phyloP scores from a whole-genome alignment of 1,140 invertebrate species.

The Drosophila aff. region DNA sequence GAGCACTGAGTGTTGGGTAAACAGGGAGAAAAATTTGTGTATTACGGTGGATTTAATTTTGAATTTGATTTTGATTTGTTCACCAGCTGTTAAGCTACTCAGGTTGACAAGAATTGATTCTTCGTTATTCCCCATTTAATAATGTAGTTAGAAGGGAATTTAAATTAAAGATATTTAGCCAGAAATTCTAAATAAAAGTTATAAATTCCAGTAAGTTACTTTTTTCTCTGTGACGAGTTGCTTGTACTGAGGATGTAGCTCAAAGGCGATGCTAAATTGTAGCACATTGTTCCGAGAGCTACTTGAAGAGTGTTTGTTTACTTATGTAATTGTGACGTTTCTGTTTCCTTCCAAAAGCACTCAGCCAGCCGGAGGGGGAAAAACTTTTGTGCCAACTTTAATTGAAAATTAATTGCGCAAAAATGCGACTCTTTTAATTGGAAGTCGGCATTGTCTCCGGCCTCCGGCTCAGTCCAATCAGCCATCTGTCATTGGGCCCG shows the following conservation, averaged over 20 bases:
- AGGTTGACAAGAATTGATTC: not conserved
- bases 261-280: conserved; percentile 70
- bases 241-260: conserved; percentile 24
- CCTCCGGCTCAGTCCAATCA: conserved; percentile 18
- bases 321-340: conserved; percentile 78
- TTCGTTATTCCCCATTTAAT: not conserved
- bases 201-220: not conserved
- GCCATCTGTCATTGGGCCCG: conserved; percentile 31
- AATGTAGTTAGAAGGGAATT: accelerated
- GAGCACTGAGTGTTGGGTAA: conserved; percentile 4
- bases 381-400: conserved; percentile 56
- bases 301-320: conserved; percentile 73
- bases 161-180: not conserved
- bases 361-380: conserved; percentile 1
- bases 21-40: conserved; percentile 2
- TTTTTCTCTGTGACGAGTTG: not conserved
- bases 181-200: not conserved
- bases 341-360: conserved; percentile 28
- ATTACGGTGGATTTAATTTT: not conserved
- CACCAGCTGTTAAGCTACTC: not conserved
- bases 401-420: conserved; percentile 66
- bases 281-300: conserved; percentile 68
- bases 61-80: not conserved
- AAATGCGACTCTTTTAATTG: conserved; percentile 54
- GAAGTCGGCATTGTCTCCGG: conserved; percentile 7